Base-by-base conservation (phyloP, 1,140 invertebrate genomes). In the Notospermus geniculatus region DNA sequence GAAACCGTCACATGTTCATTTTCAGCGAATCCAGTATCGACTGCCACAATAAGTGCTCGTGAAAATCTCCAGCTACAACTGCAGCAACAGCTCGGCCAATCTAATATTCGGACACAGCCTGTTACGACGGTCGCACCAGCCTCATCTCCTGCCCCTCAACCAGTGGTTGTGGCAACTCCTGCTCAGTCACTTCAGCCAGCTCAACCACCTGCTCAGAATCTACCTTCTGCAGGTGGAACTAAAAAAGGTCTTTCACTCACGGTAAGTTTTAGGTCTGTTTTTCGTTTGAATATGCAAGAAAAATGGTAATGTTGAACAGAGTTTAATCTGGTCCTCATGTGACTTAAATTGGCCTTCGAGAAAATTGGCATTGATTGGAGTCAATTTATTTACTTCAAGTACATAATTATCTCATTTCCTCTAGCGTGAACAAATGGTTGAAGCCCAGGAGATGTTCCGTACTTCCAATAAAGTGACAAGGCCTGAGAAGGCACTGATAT, bases 371-470 rank as follows among this genome's bases (percentile, higher is more conserved):
- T 55, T 23, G 23, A 25, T 2, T 17, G 17, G 36, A 17, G 15
- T 58, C 13, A 39, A 62, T 59, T 65, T 59, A 76, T 74, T 67
- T 84, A 82, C 46, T 76, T 90, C 89, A 63, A 30, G 22, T 60
- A 25, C 19, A 22, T 25, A 53, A 54, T 25, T 54, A 4, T 22
- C 2, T 29, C 30, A 5, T 32, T 30, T 28, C 23, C 2, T 56
- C 41, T 67, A 84, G 83, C 89, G 91, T 77, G 94, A 97, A 80
- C 93, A 97, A 88, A 95, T 97, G 88, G 83, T 93, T 71, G 93
- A 96, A 81, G 95, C 95, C 1, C 93, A 97, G 81, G 93, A 97
- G 80, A 97, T 97, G 92, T 98, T 98, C 84, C 86, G 89, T 60
- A 95, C 90, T 68, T 94, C 94, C 29, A 97, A 97, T 77, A 90